Conservation (phyloP, 2,888 invertebrate genomes). For the Steinernema hermaphroditum region DNA sequence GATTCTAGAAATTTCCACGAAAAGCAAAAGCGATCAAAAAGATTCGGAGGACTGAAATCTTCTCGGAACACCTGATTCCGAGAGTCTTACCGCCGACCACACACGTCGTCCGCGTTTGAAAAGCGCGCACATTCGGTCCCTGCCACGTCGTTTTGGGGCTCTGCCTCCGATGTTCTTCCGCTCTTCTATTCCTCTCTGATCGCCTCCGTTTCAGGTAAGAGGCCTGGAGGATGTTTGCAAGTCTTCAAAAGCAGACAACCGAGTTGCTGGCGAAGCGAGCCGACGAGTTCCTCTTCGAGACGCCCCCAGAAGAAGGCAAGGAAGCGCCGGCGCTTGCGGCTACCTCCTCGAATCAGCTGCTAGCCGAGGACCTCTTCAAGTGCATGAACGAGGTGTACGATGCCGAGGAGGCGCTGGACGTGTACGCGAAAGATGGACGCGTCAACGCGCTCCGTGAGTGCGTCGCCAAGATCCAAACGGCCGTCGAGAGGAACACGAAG, state of each 20-base stretch:
- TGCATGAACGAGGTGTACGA: constrained; percentile 29
- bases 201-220: background rate
- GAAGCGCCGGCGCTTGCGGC: background rate
- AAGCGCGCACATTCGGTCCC: background rate
- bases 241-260: background rate
- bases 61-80: background rate
- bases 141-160: too few species aligned
- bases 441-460: constrained; percentile 34
- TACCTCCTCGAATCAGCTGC: background rate
- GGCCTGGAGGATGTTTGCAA: constrained; percentile 6
- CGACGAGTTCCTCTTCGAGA: constrained; percentile 12
- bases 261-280: constrained; percentile 2
- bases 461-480: constrained; percentile 35
- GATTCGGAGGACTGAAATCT: too few species aligned
- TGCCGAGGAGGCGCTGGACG: constrained; percentile 26
- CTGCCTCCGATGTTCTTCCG: background rate
- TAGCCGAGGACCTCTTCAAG: constrained; percentile 6
- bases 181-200: background rate
- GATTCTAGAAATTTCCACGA: too few species aligned
- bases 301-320: background rate
- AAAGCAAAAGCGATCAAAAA: too few species aligned
- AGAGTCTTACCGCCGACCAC: constrained; percentile 2
- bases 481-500: background rate
- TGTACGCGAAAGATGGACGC: constrained; percentile 13
- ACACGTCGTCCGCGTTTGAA: background rate